Conservation (phyloP, 2,888 invertebrate genomes). For the Aspidiotus destructor region DNA sequence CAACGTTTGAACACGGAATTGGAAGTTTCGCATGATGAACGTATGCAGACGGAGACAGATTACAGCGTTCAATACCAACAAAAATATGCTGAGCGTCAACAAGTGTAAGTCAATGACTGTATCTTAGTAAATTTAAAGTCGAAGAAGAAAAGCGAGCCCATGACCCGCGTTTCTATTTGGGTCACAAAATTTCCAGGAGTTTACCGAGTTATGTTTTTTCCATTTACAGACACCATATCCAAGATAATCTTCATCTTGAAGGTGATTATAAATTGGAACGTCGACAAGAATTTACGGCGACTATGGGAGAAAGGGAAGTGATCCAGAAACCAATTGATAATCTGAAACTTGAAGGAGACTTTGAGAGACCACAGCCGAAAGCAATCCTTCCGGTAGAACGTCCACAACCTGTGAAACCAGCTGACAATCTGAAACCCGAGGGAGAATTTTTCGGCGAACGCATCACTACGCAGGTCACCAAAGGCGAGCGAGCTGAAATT, state of each 20-base stretch:
- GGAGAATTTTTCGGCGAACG: constrained; percentile 45
- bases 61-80: constrained; percentile 57
- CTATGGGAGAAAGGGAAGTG: constrained; percentile 38
- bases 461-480: constrained; percentile 42
- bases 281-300: constrained; percentile 46
- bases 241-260: constrained; percentile 62
- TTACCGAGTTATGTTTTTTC: background rate
- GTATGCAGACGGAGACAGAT: constrained; percentile 48
- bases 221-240: constrained; percentile 39
- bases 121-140: background rate
- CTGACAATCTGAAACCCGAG: constrained; percentile 45
- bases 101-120: constrained; percentile 43
- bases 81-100: constrained; percentile 53
- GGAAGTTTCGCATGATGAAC: constrained; percentile 37
- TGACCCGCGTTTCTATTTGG: too few relatives aligned
- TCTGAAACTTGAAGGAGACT: constrained; percentile 45
- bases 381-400: constrained; percentile 44
- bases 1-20: constrained; percentile 35
- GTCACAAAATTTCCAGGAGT: too few relatives aligned
- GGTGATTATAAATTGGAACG: constrained; percentile 52
- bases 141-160: background rate
- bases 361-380: constrained; percentile 46
- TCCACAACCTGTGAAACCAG: constrained; percentile 42
- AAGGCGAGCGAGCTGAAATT: constrained; percentile 56
- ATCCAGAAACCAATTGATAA: constrained; percentile 41